phyloP scores from a whole-genome alignment of 2,888 invertebrate species.

The Eilema sororculum region DNA sequence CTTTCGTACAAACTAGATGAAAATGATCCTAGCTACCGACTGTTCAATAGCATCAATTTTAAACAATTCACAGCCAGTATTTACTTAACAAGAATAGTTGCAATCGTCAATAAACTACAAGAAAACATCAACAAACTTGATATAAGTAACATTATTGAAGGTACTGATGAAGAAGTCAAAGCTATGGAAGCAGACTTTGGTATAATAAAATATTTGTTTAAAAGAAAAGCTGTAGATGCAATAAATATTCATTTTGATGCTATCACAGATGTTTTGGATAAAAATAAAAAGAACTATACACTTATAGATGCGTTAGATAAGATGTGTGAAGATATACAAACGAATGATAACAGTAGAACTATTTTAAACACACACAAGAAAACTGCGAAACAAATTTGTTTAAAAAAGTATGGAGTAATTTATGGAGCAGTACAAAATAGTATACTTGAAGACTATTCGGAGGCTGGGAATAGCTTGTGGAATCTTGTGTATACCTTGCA shows the following conservation, averaged over 20 bases:
- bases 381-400: constrained; percentile 69
- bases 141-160: constrained; percentile 45
- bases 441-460: constrained; percentile 58
- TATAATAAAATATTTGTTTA: constrained; percentile 67
- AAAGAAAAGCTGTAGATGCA: constrained; percentile 68
- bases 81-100: constrained; percentile 73
- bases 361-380: constrained; percentile 68
- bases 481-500: constrained; percentile 61
- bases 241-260: constrained; percentile 75
- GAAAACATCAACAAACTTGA: constrained; percentile 58
- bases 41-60: constrained; percentile 68
- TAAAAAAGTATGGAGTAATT: constrained; percentile 67
- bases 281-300: constrained; percentile 59
- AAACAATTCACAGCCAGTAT: constrained; percentile 67
- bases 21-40: constrained; percentile 61
- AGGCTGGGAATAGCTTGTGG: constrained; percentile 61
- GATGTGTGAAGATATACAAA: constrained; percentile 65
- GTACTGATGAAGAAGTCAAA: constrained; percentile 56
- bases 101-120: constrained; percentile 69
- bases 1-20: constrained; percentile 66
- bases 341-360: constrained; percentile 64
- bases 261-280: constrained; percentile 70
- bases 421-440: constrained; percentile 59
- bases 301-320: constrained; percentile 62
- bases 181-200: constrained; percentile 59